Conservation (phyloP, 1,140 invertebrate species). For the Apolygus lucorum region DNA sequence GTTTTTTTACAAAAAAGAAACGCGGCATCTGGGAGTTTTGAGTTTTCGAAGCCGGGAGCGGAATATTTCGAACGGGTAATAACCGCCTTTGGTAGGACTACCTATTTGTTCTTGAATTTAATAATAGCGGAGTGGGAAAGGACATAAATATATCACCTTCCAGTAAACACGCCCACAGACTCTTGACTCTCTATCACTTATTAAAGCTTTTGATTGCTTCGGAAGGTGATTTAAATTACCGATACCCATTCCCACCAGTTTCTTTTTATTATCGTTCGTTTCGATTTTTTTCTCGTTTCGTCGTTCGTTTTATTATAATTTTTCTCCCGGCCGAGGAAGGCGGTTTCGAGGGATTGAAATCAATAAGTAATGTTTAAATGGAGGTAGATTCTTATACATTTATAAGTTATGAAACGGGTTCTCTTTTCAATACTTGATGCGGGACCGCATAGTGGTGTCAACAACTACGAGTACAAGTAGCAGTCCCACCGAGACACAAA, state of each 20-base stretch:
- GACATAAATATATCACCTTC: conserved; percentile 14
- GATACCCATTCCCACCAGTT: conserved; percentile 5
- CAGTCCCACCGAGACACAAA: too few species aligned
- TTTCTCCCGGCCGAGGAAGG: too few species aligned
- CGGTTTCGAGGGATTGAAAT: neutral
- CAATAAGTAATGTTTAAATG: conserved; percentile 5
- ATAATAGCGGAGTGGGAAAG: conserved; percentile 8
- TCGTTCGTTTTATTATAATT: conserved; percentile 5
- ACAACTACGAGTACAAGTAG: too few species aligned
- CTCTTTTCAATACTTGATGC: too few species aligned
- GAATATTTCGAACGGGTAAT: neutral
- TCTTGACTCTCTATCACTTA: conserved; percentile 3
- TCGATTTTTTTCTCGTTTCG: neutral
- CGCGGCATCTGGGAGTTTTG: neutral
- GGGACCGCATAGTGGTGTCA: too few species aligned
- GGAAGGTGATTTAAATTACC: conserved; percentile 14
- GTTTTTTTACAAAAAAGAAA: neutral
- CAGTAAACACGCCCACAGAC: neutral
- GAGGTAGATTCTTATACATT: too few species aligned
- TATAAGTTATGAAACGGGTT: too few species aligned
- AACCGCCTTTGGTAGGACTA: conserved; percentile 11
- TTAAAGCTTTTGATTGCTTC: conserved; percentile 14
- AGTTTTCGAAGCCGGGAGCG: neutral
- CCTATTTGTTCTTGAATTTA: conserved; percentile 17
- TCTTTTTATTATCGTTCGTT: conserved; percentile 9